Percentiles rank a stretch among this genome's conserved stretches.
phyloP scores from a whole-genome alignment of 2,888 invertebrate species.

The Cenopis cana region DNA sequence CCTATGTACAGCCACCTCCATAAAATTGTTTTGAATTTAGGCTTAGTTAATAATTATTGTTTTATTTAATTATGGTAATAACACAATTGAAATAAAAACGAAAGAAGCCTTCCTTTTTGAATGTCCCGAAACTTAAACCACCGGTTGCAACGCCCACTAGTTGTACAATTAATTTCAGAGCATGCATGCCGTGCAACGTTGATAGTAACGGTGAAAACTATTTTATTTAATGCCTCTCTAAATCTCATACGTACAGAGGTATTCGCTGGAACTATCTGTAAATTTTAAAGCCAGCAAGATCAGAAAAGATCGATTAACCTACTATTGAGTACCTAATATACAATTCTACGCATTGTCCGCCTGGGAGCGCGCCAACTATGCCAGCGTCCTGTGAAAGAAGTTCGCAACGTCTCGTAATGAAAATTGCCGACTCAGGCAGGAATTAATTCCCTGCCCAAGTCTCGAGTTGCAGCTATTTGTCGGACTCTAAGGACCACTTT shows the following conservation, averaged over 20 bases:
- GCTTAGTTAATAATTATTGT: too few relatives aligned
- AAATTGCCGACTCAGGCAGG: slow-evolving; percentile 50
- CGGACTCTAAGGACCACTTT: slow-evolving; percentile 3
- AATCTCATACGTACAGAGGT: not conserved
- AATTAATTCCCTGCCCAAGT: slow-evolving; percentile 51
- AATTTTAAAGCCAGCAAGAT: not conserved
- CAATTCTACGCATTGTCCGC: slow-evolving; percentile 45
- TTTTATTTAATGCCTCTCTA: too few relatives aligned
- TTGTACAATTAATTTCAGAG: not conserved
- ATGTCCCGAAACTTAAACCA: too few relatives aligned
- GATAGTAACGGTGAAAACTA: too few relatives aligned
- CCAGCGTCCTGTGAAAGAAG: slow-evolving; percentile 48
- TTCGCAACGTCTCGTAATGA: slow-evolving; percentile 48
- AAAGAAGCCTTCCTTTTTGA: too few relatives aligned
- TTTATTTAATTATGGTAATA: too few relatives aligned
- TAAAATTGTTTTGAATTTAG: too few relatives aligned
- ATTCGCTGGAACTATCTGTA: not conserved
- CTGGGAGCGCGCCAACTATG: slow-evolving; percentile 54
- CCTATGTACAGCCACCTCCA: too few relatives aligned
- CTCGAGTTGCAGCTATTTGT: slow-evolving; percentile 47
- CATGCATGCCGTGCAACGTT: too few relatives aligned
- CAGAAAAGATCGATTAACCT: slow-evolving; percentile 1
- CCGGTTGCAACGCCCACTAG: not conserved
- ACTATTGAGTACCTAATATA: slow-evolving; percentile 24
- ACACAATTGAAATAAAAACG: too few relatives aligned